phyloP scores from a whole-genome alignment of 2,888 invertebrate species.

The Scaeva pyrastri region DNA sequence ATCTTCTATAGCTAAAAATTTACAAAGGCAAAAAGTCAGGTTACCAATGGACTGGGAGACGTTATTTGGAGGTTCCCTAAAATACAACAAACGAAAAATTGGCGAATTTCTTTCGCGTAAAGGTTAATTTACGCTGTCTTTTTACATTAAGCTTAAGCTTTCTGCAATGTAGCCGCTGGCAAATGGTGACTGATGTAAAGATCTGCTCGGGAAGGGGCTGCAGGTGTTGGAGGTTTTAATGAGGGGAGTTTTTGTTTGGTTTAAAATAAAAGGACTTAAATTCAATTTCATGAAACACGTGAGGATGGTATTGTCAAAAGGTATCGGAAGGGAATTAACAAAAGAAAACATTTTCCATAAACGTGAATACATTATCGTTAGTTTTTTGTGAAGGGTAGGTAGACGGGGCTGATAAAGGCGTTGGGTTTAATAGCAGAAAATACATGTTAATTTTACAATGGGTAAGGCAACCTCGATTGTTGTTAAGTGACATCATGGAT shows the following conservation, averaged over 20 bases:
- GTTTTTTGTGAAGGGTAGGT: neutral
- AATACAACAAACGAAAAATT: conserved; percentile 10
- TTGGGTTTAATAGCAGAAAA: neutral
- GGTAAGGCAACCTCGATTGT: conserved; percentile 42
- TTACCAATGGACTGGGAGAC: conserved; percentile 6
- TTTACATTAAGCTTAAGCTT: neutral
- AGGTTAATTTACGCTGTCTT: neutral
- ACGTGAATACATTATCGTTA: conserved; percentile 70
- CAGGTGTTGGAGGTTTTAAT: neutral
- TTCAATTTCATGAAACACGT: conserved; percentile 74
- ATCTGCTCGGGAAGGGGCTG: neutral
- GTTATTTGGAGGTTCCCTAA: neutral
- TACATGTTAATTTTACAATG: conserved; percentile 66
- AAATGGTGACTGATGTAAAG: conserved; percentile 39
- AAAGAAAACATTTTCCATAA: conserved; percentile 70
- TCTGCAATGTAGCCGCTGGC: conserved; percentile 69
- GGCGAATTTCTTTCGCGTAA: conserved; percentile 55
- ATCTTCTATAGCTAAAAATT: conserved; percentile 42
- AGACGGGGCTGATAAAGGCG: neutral
- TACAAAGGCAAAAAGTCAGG: conserved; percentile 1
- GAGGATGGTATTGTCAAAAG: conserved; percentile 71
- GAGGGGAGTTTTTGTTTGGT: neutral
- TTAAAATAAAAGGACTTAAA: conserved; percentile 59
- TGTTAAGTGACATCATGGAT: conserved; percentile 22
- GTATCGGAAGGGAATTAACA: conserved; percentile 74